Conservation (phyloP, 2,888 invertebrate species). For the Lottia scabra region DNA sequence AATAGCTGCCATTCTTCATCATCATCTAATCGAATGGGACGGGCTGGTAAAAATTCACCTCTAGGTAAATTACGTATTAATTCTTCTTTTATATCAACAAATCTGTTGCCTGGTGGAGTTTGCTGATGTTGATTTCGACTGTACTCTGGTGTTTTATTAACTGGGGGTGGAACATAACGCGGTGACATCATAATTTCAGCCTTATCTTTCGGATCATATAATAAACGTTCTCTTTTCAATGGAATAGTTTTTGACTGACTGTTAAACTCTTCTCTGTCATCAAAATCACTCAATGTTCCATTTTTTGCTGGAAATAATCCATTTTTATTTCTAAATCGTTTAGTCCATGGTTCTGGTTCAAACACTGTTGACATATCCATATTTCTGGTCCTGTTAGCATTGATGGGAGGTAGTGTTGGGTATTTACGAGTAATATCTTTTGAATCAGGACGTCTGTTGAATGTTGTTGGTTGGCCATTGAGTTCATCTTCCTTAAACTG, state of each 20-base stretch:
- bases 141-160: neutral
- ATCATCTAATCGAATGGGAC: constrained; percentile 41
- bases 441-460: constrained; percentile 45
- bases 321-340: constrained; percentile 9
- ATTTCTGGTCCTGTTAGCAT: constrained; percentile 42
- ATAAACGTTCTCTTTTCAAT: neutral
- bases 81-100: constrained; percentile 23
- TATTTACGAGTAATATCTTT: constrained; percentile 45
- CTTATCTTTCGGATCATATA: neutral
- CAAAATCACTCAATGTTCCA: neutral
- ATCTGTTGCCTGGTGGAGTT: neutral
- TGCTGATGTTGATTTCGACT: neutral
- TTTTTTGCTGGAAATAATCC: neutral
- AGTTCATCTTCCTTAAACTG: neutral
- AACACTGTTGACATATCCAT: constrained; percentile 50
- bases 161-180: neutral
- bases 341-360: constrained; percentile 50
- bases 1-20: constrained; percentile 48
- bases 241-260: neutral
- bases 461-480: neutral
- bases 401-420: constrained; percentile 46
- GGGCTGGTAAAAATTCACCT: constrained; percentile 48
- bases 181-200: neutral
- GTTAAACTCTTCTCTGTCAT: neutral
- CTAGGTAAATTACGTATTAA: constrained; percentile 37